Evolutionary conservation across 2,797 vertebrate species (phyloP).

Genomic region (Otolemur crassicaudatus): DNA sequence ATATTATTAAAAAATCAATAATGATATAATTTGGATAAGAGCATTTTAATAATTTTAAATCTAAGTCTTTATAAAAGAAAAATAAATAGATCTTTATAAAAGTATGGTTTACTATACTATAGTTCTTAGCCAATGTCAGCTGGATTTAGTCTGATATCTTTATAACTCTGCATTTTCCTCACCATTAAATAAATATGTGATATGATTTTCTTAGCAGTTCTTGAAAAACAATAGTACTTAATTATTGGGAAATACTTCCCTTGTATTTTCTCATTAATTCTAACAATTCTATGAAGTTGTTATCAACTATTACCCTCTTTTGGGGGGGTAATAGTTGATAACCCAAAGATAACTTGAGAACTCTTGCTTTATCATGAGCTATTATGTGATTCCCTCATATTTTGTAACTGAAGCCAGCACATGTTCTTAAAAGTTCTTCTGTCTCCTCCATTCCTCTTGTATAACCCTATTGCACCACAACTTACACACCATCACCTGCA

Average conservation of each 20-base stretch:
- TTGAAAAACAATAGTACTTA: constrained; percentile 55
- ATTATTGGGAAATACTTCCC: constrained; percentile 54
- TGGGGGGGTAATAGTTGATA: too few relatives aligned
- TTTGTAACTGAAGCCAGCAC: constrained; percentile 1
- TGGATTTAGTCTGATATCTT: constrained; percentile 27
- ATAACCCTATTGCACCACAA: neutral
- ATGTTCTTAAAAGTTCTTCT: neutral
- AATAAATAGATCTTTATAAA: neutral
- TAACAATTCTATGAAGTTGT: constrained; percentile 36
- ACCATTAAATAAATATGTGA: constrained; percentile 50
- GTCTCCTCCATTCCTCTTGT: neutral
- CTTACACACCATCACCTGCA: neutral
- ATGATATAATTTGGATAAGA: neutral
- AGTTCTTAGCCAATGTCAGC: neutral
- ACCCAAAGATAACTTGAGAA: neutral
- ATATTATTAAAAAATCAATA: neutral
- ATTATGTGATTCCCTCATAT: neutral
- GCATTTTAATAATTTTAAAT: neutral
- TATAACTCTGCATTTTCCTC: constrained; percentile 18
- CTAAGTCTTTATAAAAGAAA: neutral
- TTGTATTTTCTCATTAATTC: constrained; percentile 60
- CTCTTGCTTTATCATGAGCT: neutral
- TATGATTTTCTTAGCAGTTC: constrained; percentile 57
- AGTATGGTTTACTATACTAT: neutral
- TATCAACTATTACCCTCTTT: neutral